Evolutionary conservation across 2,888 invertebrate species (phyloP).

Genomic region (Hololepta plana): DNA sequence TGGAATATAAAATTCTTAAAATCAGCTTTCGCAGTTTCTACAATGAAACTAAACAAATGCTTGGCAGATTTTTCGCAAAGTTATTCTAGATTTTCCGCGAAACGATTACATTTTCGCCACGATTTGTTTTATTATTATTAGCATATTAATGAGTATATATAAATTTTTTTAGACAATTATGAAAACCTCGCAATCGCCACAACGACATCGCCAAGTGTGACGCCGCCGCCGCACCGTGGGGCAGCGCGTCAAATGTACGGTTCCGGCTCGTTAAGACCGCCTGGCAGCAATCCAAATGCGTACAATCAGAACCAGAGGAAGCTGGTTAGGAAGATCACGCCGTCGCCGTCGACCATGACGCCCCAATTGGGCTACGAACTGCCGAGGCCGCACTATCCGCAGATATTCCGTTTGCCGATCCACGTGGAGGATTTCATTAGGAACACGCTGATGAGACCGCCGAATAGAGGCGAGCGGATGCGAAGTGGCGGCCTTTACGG

Average conservation of each 20-base stretch:
- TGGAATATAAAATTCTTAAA: too few species aligned
- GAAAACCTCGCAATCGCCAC: conserved; percentile 6
- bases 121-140: conserved; percentile 1
- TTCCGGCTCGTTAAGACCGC: conserved; percentile 32
- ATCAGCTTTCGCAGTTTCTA: too few species aligned
- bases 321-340: conserved; percentile 16
- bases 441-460: too few species aligned
- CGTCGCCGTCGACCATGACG: conserved; percentile 8
- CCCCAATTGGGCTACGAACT: conserved; percentile 5
- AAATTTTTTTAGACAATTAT: too few species aligned
- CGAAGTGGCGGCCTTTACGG: conserved; percentile 19
- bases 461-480: conserved; percentile 9
- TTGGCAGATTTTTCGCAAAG: too few species aligned
- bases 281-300: conserved; percentile 26
- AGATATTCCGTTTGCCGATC: too few species aligned
- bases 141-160: not conserved
- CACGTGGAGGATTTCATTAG: too few species aligned
- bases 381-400: too few species aligned
- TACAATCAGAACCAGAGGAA: conserved; percentile 24
- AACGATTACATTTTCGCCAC: too few species aligned
- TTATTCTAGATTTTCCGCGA: too few species aligned
- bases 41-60: too few species aligned
- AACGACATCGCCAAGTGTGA: conserved; percentile 10
- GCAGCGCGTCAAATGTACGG: conserved; percentile 37
- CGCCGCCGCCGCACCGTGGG: conserved; percentile 26